Evolutionary conservation across 2,113 vertebrate genomes (phyloP), one percentile per base, ranked within the genome.

Genomic region (Hiodon alosoides): DNA sequence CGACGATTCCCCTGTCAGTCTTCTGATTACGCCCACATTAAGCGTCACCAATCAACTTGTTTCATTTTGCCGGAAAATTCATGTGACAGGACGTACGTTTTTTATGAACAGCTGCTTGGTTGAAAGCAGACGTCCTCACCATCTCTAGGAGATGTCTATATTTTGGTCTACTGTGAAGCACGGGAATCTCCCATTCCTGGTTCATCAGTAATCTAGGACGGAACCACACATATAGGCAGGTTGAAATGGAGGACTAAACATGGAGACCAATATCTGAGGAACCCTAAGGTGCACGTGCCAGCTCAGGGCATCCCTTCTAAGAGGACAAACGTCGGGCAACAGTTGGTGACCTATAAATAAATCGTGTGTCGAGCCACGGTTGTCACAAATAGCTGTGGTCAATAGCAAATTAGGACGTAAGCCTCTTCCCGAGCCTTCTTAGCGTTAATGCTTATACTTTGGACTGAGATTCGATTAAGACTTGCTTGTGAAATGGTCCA

Each of bases 381-480:
- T 47, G 75, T 48, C 71, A 71, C 66, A 80, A 77, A 77, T 67
- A 76, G 75, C 72, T 71, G 17, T 67, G 67, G 62, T 70, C 17
- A 6, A 70, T 61, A 72, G 62, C 69, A 74, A 77, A 75, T 73
- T 79, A 81, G 59, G 58, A n/a, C 73, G n/a, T 73, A 80, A 82
- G 78, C 66, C 66, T 70, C 72, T 73, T 62, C 72, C 55, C 13
- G 16, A 54, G 52, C 51, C 76, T 67, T 73, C 71, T 60, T 71
- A 58, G 46, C 69, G 65, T 78, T 79, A 77, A 77, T 71, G 69
- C 53, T 17, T 59, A 16, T 59, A n/a, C 72, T 64, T 69, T 58
- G 48, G 67, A 67, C 16, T 6, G 50, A 48, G 17, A 67, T 54
- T 67, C 59, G 54, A 68, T 75, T 31, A 68, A 69, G 52, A 58